A percentile compares a stretch with the other conserved stretches of the same genome.
These are phyloP conservation scores for Karalla daura DNA, from an alignment of 2,797 vertebrate genomes.

Conservation along the genomic window DNA sequence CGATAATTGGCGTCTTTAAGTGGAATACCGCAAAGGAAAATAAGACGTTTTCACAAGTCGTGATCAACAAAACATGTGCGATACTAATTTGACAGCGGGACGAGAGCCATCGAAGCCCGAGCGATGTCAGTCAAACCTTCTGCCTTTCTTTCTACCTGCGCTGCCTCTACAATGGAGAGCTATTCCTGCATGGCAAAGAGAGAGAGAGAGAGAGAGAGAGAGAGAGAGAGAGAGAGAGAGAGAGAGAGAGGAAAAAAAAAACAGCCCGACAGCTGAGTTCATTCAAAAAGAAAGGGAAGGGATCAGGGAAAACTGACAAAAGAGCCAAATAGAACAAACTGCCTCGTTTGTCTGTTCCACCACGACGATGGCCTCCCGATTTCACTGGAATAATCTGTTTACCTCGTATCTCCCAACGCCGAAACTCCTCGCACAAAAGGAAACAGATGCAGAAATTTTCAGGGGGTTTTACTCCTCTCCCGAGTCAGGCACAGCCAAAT, in stretches of 20 bases:
- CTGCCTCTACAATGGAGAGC: background rate
- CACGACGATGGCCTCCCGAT: constrained; percentile 47
- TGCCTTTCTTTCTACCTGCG: constrained; percentile 15
- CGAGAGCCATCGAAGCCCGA: constrained; percentile 7
- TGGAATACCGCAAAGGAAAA: constrained; percentile 15
- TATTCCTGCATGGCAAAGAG: background rate
- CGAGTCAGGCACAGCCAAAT: constrained; percentile 42
- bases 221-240: no score
- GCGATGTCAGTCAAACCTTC: constrained; percentile 11
- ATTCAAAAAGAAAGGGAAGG: constrained; percentile 43
- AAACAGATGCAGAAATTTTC: constrained; percentile 61
- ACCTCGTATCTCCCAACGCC: constrained; percentile 49
- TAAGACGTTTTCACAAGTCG: background rate
- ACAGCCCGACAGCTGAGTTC: constrained; percentile 23
- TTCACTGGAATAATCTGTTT: constrained; percentile 72
- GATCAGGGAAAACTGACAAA: constrained; percentile 28
- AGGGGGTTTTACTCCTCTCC: constrained; percentile 54
- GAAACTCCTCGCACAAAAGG: constrained; percentile 61
- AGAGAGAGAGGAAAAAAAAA: constrained; percentile 7
- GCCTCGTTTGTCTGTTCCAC: constrained; percentile 49
- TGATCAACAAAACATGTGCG: constrained; percentile 27
- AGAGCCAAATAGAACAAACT: constrained; percentile 51
- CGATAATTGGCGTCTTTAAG: constrained; percentile 9
- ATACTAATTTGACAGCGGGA: constrained; percentile 12
- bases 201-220: constrained; percentile 2